Conservation (phyloP, 2,797 vertebrate species). For the Australoheros facetus region DNA sequence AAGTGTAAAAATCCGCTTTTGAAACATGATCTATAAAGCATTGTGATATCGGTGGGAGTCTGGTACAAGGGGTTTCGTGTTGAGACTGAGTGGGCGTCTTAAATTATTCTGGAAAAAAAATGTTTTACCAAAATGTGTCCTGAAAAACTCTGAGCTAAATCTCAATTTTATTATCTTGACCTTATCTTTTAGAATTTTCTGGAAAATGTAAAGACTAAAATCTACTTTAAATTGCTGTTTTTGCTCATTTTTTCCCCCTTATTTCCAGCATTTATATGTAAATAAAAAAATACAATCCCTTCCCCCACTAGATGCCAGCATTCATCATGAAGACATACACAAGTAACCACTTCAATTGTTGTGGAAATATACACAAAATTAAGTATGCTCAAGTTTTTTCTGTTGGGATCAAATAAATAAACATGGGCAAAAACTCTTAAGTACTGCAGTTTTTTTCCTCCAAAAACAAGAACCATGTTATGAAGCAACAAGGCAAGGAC, state of each 20-base stretch:
- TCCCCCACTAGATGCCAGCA: no score
- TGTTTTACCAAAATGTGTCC: neutral
- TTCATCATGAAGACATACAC: neutral
- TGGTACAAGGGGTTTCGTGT: constrained; percentile 3
- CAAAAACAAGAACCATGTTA: neutral
- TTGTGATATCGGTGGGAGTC: constrained; percentile 10
- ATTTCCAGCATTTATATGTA: neutral
- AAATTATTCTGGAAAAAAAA: constrained; percentile 6
- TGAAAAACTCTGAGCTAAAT: neutral
- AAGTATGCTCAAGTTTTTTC: neutral
- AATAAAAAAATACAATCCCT: neutral
- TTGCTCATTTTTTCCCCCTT: neutral
- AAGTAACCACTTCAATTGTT: neutral
- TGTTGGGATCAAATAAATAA: neutral
- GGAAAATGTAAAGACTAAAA: neutral
- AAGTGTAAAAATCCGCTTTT: constrained; percentile 29
- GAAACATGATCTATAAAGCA: constrained; percentile 25
- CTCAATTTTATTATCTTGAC: neutral
- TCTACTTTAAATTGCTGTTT: neutral
- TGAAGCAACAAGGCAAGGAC: constrained; percentile 25
- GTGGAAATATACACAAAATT: neutral
- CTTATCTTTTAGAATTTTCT: neutral
- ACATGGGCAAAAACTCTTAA: neutral
- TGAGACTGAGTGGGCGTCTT: neutral
- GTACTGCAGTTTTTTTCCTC: neutral